Percentiles rank a stretch among this genome's conserved stretches.
Evolutionary conservation across 1,140 invertebrate genomes (phyloP).

Genomic region (Brachionus asplanchnoidis): DNA sequence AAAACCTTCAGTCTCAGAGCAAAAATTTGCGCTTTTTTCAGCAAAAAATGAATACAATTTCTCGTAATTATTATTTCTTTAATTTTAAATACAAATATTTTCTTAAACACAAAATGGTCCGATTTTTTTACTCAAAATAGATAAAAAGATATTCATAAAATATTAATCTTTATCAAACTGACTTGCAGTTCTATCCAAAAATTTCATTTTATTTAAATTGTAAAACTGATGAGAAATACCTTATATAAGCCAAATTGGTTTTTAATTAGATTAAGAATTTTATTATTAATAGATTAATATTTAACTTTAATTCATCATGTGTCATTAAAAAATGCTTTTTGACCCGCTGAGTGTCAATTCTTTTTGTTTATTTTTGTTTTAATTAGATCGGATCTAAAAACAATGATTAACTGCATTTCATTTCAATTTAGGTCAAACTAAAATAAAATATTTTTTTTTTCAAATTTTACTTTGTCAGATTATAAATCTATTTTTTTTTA

Average conservation of each 20-base stretch:
- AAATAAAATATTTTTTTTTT: neutral
- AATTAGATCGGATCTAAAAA: neutral
- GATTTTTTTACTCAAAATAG: conserved; percentile 14
- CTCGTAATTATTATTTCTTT: conserved; percentile 59
- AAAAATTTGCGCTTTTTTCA: conserved; percentile 79
- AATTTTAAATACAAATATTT: too few relatives aligned
- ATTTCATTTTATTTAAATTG: neutral
- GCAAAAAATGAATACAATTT: conserved; percentile 83
- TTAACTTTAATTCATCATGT: neutral
- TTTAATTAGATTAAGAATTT: neutral
- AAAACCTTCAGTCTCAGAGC: conserved; percentile 79
- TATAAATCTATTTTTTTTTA: conserved; percentile 27
- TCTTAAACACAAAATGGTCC: too few relatives aligned
- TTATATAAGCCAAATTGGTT: neutral
- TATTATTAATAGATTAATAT: neutral
- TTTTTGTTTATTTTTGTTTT: neutral
- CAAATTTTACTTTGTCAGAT: neutral
- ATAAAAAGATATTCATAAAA: neutral
- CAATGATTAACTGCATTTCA: neutral
- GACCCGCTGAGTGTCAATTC: neutral
- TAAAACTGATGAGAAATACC: neutral
- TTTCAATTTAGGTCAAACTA: neutral
- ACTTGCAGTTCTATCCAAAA: neutral
- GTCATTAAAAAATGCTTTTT: neutral
- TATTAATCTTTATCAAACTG: neutral